Percentiles rank a stretch among this genome's conserved stretches.
phyloP scores from a whole-genome alignment of 2,797 vertebrate genomes.

The Apodemus agrarius region DNA sequence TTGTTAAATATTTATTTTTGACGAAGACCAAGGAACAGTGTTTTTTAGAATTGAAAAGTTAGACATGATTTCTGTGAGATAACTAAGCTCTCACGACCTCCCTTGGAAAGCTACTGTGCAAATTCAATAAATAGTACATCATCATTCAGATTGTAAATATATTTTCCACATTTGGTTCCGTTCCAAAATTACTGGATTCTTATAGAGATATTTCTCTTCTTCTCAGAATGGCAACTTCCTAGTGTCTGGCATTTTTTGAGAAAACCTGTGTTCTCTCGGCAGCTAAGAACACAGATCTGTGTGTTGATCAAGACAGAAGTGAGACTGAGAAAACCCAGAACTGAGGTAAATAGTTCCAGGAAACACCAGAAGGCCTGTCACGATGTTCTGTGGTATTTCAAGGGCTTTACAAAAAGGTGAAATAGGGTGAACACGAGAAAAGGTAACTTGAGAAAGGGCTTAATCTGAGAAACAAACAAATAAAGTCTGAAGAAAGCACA shows the following conservation, averaged over 20 bases:
- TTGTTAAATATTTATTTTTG: conserved; percentile 22
- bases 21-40: background rate
- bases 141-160: conserved; percentile 9
- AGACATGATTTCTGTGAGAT: background rate
- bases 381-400: conserved; percentile 76
- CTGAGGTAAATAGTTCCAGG: conserved; percentile 80
- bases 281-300: conserved; percentile 66
- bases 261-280: conserved; percentile 68
- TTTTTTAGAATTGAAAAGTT: conserved; percentile 20
- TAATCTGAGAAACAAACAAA: conserved; percentile 55
- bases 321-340: conserved; percentile 74
- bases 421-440: conserved; percentile 71
- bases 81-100: background rate
- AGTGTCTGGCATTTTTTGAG: conserved; percentile 69
- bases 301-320: conserved; percentile 68
- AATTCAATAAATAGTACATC: background rate
- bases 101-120: conserved; percentile 33
- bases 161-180: background rate
- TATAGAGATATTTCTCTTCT: conserved; percentile 10
- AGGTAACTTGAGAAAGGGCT: conserved; percentile 18
- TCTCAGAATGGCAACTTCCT: conserved; percentile 70
- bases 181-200: conserved; percentile 54
- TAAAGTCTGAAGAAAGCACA: conserved; percentile 32
- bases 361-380: conserved; percentile 65
- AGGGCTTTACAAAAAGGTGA: conserved; percentile 68